phyloP scores from a whole-genome alignment of 2,888 invertebrate species.

The Salpingus planirostris region DNA sequence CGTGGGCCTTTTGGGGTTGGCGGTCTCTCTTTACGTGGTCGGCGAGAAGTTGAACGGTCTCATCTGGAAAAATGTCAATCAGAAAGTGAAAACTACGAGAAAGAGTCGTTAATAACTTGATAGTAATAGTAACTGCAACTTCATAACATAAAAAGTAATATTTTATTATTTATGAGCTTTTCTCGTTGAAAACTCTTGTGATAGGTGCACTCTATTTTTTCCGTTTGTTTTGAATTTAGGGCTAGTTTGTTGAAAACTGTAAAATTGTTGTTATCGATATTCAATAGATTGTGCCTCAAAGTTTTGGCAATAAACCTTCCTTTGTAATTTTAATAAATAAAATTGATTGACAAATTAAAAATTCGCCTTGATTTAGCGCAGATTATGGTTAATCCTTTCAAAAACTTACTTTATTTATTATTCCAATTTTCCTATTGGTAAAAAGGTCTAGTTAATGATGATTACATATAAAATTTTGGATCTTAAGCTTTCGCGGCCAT shows the following conservation, averaged over 20 bases:
- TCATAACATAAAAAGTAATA: not conserved
- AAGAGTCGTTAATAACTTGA: not conserved
- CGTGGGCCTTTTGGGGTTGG: conserved; percentile 51
- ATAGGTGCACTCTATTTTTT: conserved; percentile 1
- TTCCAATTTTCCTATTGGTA: too few species aligned
- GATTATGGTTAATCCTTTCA: too few species aligned
- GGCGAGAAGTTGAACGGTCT: conserved; percentile 62
- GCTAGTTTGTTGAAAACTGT: too few species aligned
- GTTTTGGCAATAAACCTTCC: conserved; percentile 7
- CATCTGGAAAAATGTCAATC: not conserved
- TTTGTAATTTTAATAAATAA: too few species aligned
- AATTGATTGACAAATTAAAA: too few species aligned
- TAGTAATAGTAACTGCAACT: not conserved
- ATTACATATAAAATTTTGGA: too few species aligned
- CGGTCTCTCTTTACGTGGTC: conserved; percentile 54
- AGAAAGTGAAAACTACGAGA: not conserved
- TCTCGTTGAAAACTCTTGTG: conserved; percentile 2
- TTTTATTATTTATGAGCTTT: conserved; percentile 7
- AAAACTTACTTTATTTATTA: too few species aligned
- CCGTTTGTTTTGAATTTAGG: too few species aligned
- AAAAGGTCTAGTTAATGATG: too few species aligned
- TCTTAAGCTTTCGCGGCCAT: too few species aligned
- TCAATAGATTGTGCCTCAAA: conserved; percentile 7
- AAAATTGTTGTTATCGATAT: conserved; percentile 1
- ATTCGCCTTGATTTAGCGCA: too few species aligned